Base-by-base conservation (phyloP, 2,113 vertebrate genomes). In the Kryptolebias marmoratus region DNA sequence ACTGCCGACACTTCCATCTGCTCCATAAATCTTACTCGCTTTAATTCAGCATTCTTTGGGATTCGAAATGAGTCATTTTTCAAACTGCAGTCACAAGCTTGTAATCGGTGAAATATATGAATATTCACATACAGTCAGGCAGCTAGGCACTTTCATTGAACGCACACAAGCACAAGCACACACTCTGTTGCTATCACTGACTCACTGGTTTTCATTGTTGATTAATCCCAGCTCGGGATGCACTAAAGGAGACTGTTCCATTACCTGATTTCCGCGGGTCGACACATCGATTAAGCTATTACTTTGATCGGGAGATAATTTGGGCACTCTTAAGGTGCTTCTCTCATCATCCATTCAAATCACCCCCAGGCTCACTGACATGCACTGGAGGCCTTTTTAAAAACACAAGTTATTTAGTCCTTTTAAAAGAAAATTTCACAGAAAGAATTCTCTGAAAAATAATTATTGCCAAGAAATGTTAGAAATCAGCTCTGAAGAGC, bases 251-350 rank as follows among this genome's bases (percentile, higher is more conserved):
- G 52, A 62, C 56, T 54, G 55, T 71, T 71, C 71, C 71, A 87
- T 87, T 83, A 80, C 64, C 55, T 64, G 72, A 77, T 77, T 79
- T 66, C 63, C 58, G 55, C 18, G 8, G 54, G 64, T 77, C 68
- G 4, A 83, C 81, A 58, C 55, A 73, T 80, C 1, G 82, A 85
- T 82, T 74, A 56, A 79, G 73, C 53, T 70, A 73, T 90, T 88
- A 64, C 67, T 22, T 58, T 79, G 55, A 86, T 75, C 59, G 71
- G 75, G 48, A 77, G 64, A 77, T 75, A 30, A 79, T 79, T 81
- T 73, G 84, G 75, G 11, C 42, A 53, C 68, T 44, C 60, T 22
- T 22, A 22, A 22, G 22, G 22, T 22, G 22, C 22, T 22, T 22
- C 22, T 22, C 22, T 22, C 22, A 22, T 22, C 22, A 22, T 22